phyloP scores from a whole-genome alignment of 2,888 invertebrate genomes.

The Drosophila diplacantha region DNA sequence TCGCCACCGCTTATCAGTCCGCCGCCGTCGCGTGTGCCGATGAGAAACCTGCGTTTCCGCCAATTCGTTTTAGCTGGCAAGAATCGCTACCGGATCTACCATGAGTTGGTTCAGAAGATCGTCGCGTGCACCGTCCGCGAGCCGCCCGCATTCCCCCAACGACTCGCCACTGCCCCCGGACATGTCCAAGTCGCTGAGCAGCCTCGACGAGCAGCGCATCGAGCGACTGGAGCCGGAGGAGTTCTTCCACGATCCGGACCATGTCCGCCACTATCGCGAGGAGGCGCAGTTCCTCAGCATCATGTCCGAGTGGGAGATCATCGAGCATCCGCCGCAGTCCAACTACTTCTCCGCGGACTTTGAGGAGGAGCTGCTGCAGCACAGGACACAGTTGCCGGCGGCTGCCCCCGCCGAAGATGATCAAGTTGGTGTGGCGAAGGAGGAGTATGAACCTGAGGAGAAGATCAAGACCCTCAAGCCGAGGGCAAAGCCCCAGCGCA shows the following conservation, averaged over 20 bases:
- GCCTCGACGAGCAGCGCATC: constrained; percentile 55
- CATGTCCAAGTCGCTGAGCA: constrained; percentile 55
- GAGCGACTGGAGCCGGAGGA: constrained; percentile 76
- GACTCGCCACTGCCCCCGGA: constrained; percentile 18
- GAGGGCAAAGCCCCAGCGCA: constrained; percentile 28
- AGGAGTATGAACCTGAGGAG: constrained; percentile 27
- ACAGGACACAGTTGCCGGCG: constrained; percentile 47
- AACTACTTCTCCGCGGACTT: constrained; percentile 76
- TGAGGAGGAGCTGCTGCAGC: constrained; percentile 72
- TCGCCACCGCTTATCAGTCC: constrained; percentile 24
- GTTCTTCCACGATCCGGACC: constrained; percentile 77
- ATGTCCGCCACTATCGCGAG: constrained; percentile 75
- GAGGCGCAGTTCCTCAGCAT: constrained; percentile 73
- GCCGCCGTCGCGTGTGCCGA: constrained; percentile 73
- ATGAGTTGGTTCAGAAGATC: constrained; percentile 84
- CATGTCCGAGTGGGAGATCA: constrained; percentile 77
- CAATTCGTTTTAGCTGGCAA: constrained; percentile 82
- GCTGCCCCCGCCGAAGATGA: background rate
- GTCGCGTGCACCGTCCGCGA: constrained; percentile 81
- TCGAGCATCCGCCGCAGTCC: constrained; percentile 66
- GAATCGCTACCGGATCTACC: constrained; percentile 81
- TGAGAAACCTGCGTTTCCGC: constrained; percentile 82
- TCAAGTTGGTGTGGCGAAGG: background rate
- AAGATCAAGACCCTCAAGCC: background rate
- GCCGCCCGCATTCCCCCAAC: constrained; percentile 59